A percentile compares a stretch with the other conserved stretches of the same genome.
Evolutionary conservation across 1,140 invertebrate species (phyloP).

Genomic region (Magallana ariakensis): DNA sequence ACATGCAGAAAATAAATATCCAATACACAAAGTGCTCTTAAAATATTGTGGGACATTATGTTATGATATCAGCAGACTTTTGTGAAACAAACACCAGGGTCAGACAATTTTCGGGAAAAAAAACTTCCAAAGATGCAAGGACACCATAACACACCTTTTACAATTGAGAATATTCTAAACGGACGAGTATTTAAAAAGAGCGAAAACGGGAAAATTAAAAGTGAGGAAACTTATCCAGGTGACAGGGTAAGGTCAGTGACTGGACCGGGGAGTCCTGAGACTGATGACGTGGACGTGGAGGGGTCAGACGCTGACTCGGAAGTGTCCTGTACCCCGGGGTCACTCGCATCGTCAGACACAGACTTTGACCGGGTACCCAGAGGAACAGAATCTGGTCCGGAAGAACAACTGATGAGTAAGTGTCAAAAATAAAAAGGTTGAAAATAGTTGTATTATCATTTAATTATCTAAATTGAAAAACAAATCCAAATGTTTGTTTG

Average conservation of each 20-base stretch:
- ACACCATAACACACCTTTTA: constrained; percentile 17
- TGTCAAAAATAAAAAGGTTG: neutral
- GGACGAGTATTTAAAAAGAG: neutral
- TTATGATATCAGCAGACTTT: neutral
- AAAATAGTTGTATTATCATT: too few relatives aligned
- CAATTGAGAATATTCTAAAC: constrained; percentile 14
- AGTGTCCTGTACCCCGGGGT: neutral
- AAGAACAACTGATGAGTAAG: neutral
- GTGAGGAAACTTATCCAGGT: neutral
- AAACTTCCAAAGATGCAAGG: neutral
- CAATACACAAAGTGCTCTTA: constrained; percentile 20
- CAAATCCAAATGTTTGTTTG: too few relatives aligned
- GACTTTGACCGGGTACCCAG: neutral
- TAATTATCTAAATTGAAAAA: too few relatives aligned
- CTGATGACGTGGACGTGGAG: neutral
- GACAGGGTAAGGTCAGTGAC: neutral
- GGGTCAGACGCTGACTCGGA: neutral
- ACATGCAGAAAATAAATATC: constrained; percentile 29
- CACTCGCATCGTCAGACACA: neutral
- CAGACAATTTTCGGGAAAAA: neutral
- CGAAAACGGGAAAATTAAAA: neutral
- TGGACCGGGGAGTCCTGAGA: neutral
- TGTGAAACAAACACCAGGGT: neutral
- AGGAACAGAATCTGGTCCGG: neutral
- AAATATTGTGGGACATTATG: constrained; percentile 9